Percentiles rank a stretch among this genome's conserved stretches.
These are phyloP conservation scores for Gonioctena quinquepunctata DNA, from an alignment of 1,140 invertebrate species.

Conservation along the genomic window DNA sequence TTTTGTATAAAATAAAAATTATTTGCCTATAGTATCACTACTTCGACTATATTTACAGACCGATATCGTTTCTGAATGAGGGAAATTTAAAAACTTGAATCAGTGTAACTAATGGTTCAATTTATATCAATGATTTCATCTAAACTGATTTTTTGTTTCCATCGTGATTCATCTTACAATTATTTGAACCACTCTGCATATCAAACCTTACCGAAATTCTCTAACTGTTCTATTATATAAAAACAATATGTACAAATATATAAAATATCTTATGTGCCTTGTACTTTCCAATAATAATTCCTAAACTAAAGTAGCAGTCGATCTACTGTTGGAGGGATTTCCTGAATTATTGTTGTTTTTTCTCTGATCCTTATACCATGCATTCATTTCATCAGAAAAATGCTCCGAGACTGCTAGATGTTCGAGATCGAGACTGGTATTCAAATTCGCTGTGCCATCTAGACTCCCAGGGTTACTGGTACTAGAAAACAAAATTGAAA, in stretches of 20 bases:
- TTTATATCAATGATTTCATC: too few species aligned
- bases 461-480: conserved; percentile 11
- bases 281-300: not conserved
- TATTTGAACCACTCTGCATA: not conserved
- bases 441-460: conserved; percentile 29
- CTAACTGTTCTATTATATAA: not conserved
- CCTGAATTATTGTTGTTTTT: conserved; percentile 39
- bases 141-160: too few species aligned
- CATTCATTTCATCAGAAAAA: conserved; percentile 51
- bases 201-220: too few species aligned
- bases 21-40: too few species aligned
- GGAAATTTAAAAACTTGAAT: too few species aligned
- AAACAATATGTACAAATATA: conserved; percentile 7
- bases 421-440: conserved; percentile 42
- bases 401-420: conserved; percentile 44
- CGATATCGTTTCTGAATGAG: too few species aligned
- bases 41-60: too few species aligned
- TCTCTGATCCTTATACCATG: conserved; percentile 50
- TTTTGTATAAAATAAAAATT: too few species aligned
- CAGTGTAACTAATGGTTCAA: too few species aligned
- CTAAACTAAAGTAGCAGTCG: conserved; percentile 52
- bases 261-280: conserved; percentile 4
- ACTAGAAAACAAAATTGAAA: too few species aligned
- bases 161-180: too few species aligned
- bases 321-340: conserved; percentile 33